Conservation (phyloP, 30 jellyfish, hydroid and myxozoan species). For the Rhopilema esculentum region DNA sequence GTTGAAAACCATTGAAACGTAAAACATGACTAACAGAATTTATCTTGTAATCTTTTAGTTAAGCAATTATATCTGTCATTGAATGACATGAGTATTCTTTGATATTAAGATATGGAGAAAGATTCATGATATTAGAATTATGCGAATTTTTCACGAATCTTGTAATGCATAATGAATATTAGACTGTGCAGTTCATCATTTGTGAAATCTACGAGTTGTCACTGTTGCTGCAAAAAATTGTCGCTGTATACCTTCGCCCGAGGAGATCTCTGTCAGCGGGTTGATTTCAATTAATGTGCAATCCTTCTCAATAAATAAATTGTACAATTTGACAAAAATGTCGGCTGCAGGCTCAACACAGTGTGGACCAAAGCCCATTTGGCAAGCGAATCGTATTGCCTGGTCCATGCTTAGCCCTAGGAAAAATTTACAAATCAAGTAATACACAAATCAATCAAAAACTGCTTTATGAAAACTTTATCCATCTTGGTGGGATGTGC, state of each 20-base stretch:
- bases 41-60: too few relatives aligned
- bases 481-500: too few relatives aligned
- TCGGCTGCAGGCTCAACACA: constrained; percentile 91
- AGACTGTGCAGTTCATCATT: background rate
- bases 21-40: too few relatives aligned
- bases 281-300: constrained; percentile 93
- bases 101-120: too few relatives aligned
- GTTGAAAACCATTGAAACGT: too few relatives aligned
- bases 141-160: too few relatives aligned
- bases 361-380: constrained; percentile 84
- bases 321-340: constrained; percentile 74
- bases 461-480: background rate
- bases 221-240: too few relatives aligned
- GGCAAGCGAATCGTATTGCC: constrained; percentile 84
- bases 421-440: background rate
- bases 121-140: too few relatives aligned
- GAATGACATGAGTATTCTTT: too few relatives aligned
- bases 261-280: constrained; percentile 91
- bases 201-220: background rate
- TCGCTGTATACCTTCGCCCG: constrained; percentile 99
- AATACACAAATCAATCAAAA: background rate
- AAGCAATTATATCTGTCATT: too few relatives aligned
- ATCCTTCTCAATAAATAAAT: constrained; percentile 87
- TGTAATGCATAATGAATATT: too few relatives aligned
- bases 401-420: constrained; percentile 80